These are phyloP conservation scores for Pelobates cultripes DNA, from an alignment of 2,797 vertebrate species.

Conservation along the genomic window DNA sequence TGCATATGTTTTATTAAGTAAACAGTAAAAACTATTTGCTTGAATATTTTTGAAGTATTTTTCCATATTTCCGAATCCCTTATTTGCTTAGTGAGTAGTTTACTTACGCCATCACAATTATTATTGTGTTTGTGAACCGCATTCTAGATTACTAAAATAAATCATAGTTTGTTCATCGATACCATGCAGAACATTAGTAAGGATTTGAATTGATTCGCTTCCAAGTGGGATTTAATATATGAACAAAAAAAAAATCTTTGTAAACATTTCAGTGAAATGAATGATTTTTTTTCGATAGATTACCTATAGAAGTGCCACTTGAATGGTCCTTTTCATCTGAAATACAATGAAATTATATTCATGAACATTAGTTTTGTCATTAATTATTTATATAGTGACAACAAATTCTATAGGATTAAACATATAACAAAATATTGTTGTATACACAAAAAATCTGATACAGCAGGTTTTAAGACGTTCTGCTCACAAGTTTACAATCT, in stretches of 20 bases:
- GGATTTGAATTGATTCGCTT: constrained; percentile 5
- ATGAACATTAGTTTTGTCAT: constrained; percentile 50
- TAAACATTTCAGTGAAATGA: not conserved
- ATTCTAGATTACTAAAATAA: constrained; percentile 57
- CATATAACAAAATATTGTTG: too few species aligned
- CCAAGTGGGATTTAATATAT: not conserved
- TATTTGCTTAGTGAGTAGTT: too few species aligned
- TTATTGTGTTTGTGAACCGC: not conserved
- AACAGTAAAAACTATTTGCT: too few species aligned
- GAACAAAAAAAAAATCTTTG: not conserved
- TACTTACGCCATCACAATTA: not conserved
- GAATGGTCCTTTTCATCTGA: constrained; percentile 70
- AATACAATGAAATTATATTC: constrained; percentile 70
- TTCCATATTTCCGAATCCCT: too few species aligned
- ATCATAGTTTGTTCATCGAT: constrained; percentile 47
- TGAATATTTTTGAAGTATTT: too few species aligned
- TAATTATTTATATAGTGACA: too few species aligned
- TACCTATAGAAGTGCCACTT: constrained; percentile 69
- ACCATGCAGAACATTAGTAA: constrained; percentile 56
- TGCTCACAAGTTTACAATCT: too few species aligned
- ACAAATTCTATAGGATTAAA: too few species aligned
- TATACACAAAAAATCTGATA: too few species aligned
- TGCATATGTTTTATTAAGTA: too few species aligned
- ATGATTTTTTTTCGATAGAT: constrained; percentile 45
- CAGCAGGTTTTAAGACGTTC: too few species aligned